Percentiles rank a stretch among this genome's conserved stretches.
phyloP scores from a whole-genome alignment of 2,888 invertebrate species.

The Protula sp. region DNA sequence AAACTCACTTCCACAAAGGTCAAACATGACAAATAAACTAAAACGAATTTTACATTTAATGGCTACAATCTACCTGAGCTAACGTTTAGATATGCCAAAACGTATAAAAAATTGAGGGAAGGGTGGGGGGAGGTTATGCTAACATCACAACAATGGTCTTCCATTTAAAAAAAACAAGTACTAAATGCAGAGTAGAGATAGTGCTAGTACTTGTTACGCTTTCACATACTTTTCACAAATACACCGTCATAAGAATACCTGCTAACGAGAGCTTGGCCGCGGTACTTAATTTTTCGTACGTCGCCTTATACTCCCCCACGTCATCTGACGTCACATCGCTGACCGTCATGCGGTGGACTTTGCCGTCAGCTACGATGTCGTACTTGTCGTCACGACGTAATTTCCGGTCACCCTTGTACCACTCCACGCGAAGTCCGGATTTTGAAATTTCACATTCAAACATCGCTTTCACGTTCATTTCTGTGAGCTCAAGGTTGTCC shows the following conservation, averaged over 20 bases:
- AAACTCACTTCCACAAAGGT: too few species aligned
- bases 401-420: conserved; percentile 55
- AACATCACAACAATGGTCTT: too few species aligned
- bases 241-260: conserved; percentile 25
- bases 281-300: conserved; percentile 31
- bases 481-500: conserved; percentile 39
- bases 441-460: conserved; percentile 78
- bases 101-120: too few species aligned
- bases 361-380: conserved; percentile 12
- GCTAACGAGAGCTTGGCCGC: conserved; percentile 35
- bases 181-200: too few species aligned
- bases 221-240: too few species aligned
- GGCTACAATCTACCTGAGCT: too few species aligned
- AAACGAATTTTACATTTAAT: too few species aligned
- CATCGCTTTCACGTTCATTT: conserved; percentile 31
- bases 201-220: too few species aligned
- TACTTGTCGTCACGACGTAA: conserved; percentile 18
- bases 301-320: conserved; percentile 22
- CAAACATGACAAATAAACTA: too few species aligned
- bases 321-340: conserved; percentile 22
- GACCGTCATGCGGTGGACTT: conserved; percentile 16
- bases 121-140: too few species aligned
- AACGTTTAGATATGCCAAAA: too few species aligned
- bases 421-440: conserved; percentile 70
- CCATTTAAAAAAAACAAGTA: too few species aligned